Conservation (phyloP, 2,113 vertebrate species). For the Petrocephalus zakoni region DNA sequence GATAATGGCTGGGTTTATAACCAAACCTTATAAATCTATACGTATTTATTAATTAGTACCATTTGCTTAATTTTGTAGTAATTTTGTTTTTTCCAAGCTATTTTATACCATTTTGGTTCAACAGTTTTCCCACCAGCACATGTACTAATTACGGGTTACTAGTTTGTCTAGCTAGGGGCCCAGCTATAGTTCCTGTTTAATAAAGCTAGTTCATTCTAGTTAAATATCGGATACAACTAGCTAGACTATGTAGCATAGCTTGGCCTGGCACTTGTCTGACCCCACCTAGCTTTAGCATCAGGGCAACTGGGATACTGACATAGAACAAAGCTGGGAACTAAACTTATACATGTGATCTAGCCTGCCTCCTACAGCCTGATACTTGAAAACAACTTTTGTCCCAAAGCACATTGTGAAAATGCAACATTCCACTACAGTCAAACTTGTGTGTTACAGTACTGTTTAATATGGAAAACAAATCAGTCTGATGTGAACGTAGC, state of each 20-base stretch:
- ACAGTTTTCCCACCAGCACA: background rate
- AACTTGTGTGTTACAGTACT: background rate
- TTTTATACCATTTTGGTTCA: background rate
- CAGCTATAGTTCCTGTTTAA: background rate
- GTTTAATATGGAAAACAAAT: background rate
- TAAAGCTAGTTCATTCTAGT: background rate
- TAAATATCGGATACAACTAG: background rate
- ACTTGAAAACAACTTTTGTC: background rate
- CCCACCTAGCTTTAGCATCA: background rate
- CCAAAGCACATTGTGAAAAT: background rate
- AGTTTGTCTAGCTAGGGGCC: background rate
- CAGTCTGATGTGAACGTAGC: background rate
- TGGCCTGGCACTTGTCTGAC: background rate
- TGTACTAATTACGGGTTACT: background rate
- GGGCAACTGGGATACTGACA: background rate
- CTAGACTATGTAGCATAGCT: background rate
- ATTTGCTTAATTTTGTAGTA: background rate
- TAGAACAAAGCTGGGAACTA: background rate
- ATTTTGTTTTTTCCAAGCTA: background rate
- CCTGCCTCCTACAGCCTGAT: background rate
- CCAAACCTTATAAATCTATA: conserved; percentile 7
- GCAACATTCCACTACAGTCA: background rate
- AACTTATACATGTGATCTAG: background rate
- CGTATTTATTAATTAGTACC: conserved; percentile 12
- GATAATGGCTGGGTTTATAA: conserved; percentile 17